Conservation (phyloP, 2,797 vertebrate genomes). For the Crocodylus rhombifer region DNA sequence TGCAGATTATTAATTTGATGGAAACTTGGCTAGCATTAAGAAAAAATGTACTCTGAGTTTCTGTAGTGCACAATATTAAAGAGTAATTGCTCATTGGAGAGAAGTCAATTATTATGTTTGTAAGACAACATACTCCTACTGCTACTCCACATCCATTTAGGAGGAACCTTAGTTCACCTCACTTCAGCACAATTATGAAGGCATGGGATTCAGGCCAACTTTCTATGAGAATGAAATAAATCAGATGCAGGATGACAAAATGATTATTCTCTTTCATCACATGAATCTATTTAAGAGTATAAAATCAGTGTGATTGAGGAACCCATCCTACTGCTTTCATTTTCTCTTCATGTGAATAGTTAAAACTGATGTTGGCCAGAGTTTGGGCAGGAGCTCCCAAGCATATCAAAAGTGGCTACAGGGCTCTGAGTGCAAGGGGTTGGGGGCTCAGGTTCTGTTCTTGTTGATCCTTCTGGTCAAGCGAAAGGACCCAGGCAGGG, state of each 20-base stretch:
- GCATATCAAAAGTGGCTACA: no score
- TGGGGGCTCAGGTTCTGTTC: no score
- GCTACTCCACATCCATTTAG: slow-evolving; percentile 4
- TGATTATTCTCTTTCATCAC: slow-evolving; percentile 26
- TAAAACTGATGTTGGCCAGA: not conserved
- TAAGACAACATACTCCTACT: slow-evolving; percentile 20
- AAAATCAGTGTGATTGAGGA: not conserved
- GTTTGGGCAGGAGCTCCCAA: no score
- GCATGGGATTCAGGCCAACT: not conserved
- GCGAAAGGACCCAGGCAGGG: no score
- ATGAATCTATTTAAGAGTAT: not conserved
- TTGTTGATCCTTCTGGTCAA: no score
- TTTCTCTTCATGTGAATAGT: not conserved
- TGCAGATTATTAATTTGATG: not conserved
- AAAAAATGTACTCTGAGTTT: slow-evolving; percentile 8
- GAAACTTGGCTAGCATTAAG: not conserved
- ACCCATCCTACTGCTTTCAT: not conserved
- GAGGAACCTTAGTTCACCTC: not conserved
- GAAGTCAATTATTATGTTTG: slow-evolving; percentile 1
- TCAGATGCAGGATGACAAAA: not conserved
- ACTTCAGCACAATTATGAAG: not conserved
- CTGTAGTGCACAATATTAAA: not conserved
- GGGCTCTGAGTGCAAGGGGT: no score
- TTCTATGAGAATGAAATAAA: not conserved
- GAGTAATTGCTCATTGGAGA: slow-evolving; percentile 17